Conservation (phyloP, 2,888 invertebrate species). For the Tricholauxania praeusta region DNA sequence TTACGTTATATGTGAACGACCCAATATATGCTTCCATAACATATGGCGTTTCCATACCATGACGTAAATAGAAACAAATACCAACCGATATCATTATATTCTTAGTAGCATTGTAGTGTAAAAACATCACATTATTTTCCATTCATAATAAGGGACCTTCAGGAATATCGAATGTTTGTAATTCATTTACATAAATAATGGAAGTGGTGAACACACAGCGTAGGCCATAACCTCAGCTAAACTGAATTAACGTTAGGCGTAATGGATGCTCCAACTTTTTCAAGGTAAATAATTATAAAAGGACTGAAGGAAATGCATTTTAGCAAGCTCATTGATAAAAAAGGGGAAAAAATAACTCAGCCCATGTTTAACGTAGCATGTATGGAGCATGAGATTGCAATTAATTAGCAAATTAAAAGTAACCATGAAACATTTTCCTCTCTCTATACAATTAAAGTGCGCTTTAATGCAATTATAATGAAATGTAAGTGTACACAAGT, state of each 20-base stretch:
- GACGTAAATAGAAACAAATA: too few relatives aligned
- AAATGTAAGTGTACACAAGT: not conserved
- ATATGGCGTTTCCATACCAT: too few relatives aligned
- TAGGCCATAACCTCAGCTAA: slow-evolving; percentile 16
- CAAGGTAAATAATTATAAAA: not conserved
- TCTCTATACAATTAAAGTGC: not conserved
- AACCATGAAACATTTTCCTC: not conserved
- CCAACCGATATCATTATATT: too few relatives aligned
- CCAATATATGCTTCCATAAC: too few relatives aligned
- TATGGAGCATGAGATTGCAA: not conserved
- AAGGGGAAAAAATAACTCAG: too few relatives aligned
- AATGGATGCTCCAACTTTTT: slow-evolving; percentile 19
- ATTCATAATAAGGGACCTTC: slow-evolving; percentile 9
- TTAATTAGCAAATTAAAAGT: slow-evolving; percentile 20
- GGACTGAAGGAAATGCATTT: not conserved
- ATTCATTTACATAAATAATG: slow-evolving; percentile 56
- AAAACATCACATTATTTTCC: not conserved
- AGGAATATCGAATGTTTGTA: slow-evolving; percentile 13
- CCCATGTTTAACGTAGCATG: too few relatives aligned
- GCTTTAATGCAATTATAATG: not conserved
- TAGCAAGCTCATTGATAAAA: too few relatives aligned
- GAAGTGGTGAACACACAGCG: slow-evolving; percentile 35
- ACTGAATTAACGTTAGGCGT: slow-evolving; percentile 42
- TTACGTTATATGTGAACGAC: too few relatives aligned
- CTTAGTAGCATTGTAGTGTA: too few relatives aligned